phyloP scores from a whole-genome alignment of 2,888 invertebrate species.

The Mythimna loreyi region DNA sequence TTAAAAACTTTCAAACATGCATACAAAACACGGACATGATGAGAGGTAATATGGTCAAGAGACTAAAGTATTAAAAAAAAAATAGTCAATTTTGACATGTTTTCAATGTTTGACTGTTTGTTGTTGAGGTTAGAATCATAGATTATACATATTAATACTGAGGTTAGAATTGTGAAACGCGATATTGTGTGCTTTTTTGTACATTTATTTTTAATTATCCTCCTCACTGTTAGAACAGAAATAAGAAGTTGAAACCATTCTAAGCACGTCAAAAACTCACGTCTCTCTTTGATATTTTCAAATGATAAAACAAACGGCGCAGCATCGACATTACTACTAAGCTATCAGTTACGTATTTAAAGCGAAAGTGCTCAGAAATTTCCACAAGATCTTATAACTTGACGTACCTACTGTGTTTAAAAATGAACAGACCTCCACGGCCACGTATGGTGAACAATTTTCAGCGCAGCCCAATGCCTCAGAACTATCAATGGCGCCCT shows the following conservation, averaged over 20 bases:
- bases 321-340: too few species aligned
- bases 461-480: conserved; percentile 49
- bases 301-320: background rate
- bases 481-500: conserved; percentile 64
- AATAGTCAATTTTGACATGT: too few species aligned
- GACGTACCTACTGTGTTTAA: conserved; percentile 1
- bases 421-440: conserved; percentile 60
- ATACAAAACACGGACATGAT: too few species aligned
- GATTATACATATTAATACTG: too few species aligned
- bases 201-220: too few species aligned
- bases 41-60: background rate
- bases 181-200: background rate
- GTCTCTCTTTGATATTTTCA: background rate
- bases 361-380: background rate
- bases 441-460: conserved; percentile 53
- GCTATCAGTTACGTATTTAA: background rate
- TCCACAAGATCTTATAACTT: background rate
- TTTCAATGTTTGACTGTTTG: too few species aligned
- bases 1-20: too few species aligned
- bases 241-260: background rate
- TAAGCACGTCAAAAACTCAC: background rate
- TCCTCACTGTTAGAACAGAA: too few species aligned
- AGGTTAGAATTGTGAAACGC: background rate
- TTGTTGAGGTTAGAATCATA: background rate
- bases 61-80: background rate